phyloP scores from a whole-genome alignment of 1,140 invertebrate genomes.

The Cyrtorhinus lividipennis region DNA sequence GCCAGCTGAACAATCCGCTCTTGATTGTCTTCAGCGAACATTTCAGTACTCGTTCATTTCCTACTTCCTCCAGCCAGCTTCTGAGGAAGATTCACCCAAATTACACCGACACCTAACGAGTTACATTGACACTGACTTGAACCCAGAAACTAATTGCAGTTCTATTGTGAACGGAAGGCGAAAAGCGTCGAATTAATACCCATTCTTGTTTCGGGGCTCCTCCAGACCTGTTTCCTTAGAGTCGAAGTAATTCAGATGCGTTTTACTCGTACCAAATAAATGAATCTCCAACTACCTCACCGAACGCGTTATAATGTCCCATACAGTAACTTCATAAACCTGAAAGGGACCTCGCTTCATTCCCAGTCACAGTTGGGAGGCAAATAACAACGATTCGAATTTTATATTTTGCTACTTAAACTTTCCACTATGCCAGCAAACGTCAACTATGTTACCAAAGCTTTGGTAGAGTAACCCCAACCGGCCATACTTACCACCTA shows the following conservation, averaged over 20 bases:
- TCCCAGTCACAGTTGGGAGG: too few species aligned
- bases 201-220: neutral
- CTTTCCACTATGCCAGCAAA: too few species aligned
- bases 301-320: too few species aligned
- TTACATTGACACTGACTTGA: neutral
- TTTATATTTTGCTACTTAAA: too few species aligned
- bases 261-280: too few species aligned
- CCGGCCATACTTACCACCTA: too few species aligned
- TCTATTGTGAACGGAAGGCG: neutral
- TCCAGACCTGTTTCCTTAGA: neutral
- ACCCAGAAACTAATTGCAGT: neutral
- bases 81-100: neutral
- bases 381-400: too few species aligned
- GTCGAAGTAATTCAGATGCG: neutral
- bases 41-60: neutral
- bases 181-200: neutral
- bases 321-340: too few species aligned
- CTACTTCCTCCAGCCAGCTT: neutral
- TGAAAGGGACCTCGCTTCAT: too few species aligned
- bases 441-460: too few species aligned
- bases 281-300: neutral
- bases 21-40: neutral
- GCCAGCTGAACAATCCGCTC: neutral
- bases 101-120: neutral
- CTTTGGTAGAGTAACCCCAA: too few species aligned